Evolutionary conservation across 2,797 vertebrate genomes (phyloP), one percentile per base, ranked within the genome.

Genomic region (Lacerta viridis): DNA sequence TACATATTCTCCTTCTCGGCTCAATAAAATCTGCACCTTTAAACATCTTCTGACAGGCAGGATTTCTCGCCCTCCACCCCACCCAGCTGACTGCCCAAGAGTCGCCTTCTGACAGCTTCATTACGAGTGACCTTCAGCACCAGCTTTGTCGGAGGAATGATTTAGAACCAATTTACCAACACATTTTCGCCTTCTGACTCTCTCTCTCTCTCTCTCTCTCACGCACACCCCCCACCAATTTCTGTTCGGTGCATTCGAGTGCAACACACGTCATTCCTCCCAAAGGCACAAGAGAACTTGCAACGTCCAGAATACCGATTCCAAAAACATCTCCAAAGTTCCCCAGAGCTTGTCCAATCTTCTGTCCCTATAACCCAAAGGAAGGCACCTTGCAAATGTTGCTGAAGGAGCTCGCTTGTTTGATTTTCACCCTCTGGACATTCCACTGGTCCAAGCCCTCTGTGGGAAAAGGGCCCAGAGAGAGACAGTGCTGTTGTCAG

Each of bases 71-170:
- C 66, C 1, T 36, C 77, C 66, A 7, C 23, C 85, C n/a, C 8
- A n/a, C 4, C n/a, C 20, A 0, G 17, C 90, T 39, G 84, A 74
- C 83, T 88, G 61, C 4, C 85, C 29, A 85, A 82, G 86, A 83
- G 39, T 88, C 76, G 55, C 77, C 74, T 0, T 50, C 39, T 83
- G 89, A 92, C 91, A 93, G 93, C 90, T 90, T 94, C 93, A 93
- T 95, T 95, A 94, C 88, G 9, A 46, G 84, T 18, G 86, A 94
- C 96, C 95, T 95, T 94, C 94, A 80, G 90, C 90, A 41, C 72
- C 4, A 10, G 72, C 71, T 83, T 92, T 84, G 87, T 91, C 86
- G 87, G 86, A 80, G 89, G 87, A 84, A 90, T 90, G 94, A 94
- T 95, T 96, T 94, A 94, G 91, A 92, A 91, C 74, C 92, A 93